Evolutionary conservation across 2,888 invertebrate genomes (phyloP).

Genomic region (Melieria omissa): DNA sequence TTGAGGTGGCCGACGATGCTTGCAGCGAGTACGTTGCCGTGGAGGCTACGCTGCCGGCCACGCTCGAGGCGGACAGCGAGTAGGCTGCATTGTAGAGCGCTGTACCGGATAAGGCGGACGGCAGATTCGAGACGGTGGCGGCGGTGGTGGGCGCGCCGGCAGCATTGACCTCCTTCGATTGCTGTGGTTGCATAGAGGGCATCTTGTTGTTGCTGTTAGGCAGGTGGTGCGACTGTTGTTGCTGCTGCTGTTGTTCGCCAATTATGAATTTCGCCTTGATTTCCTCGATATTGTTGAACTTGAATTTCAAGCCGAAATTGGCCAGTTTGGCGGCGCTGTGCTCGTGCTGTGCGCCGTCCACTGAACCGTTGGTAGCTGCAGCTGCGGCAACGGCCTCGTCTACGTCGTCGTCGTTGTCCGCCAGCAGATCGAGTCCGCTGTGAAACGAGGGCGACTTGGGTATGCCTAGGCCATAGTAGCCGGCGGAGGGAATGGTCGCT

Average conservation of each 20-base stretch:
- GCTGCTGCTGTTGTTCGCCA: conserved; percentile 19
- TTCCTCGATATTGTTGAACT: conserved; percentile 54
- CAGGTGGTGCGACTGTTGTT: neutral
- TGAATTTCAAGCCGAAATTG: conserved; percentile 42
- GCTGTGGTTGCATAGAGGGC: conserved; percentile 51
- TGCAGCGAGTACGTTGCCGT: neutral
- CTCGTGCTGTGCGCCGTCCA: conserved; percentile 25
- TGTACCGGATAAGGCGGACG: too few relatives aligned
- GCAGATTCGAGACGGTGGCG: neutral
- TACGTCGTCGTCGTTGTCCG: conserved; percentile 68
- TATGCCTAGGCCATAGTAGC: conserved; percentile 72
- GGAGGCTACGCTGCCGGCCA: too few relatives aligned
- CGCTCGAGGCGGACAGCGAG: too few relatives aligned
- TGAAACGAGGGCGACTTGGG: conserved; percentile 91
- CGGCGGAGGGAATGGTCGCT: conserved; percentile 40
- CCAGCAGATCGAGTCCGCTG: conserved; percentile 84
- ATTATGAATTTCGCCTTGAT: conserved; percentile 58
- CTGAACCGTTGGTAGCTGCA: conserved; percentile 31
- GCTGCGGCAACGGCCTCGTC: conserved; percentile 30
- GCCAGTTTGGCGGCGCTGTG: conserved; percentile 21
- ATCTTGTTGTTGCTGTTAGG: conserved; percentile 53
- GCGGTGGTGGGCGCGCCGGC: neutral
- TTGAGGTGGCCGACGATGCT: conserved; percentile 8
- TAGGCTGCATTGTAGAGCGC: too few relatives aligned
- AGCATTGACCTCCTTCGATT: neutral